phyloP scores from a whole-genome alignment of 2,797 vertebrate species.

The Pseudomugil tenellus region DNA sequence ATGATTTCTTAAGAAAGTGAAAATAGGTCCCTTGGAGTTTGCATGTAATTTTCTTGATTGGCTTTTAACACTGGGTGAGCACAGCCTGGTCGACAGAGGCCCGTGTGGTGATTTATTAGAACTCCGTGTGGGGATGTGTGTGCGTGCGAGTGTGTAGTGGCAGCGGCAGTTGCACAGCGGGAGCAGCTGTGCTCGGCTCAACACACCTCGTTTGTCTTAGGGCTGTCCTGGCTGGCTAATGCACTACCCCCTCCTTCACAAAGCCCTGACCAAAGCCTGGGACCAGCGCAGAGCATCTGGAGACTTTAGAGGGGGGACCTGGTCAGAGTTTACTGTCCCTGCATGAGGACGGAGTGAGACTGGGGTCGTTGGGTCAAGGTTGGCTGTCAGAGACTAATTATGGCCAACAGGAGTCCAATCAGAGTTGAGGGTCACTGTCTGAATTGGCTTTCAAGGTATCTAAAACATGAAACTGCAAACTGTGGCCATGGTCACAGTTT shows the following conservation, averaged over 20 bases:
- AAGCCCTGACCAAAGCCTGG: slow-evolving; percentile 72
- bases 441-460: slow-evolving; percentile 26
- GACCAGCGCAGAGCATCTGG: slow-evolving; percentile 73
- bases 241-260: slow-evolving; percentile 60
- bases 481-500: neutral
- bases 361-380: slow-evolving; percentile 61
- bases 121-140: slow-evolving; percentile 44
- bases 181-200: slow-evolving; percentile 90
- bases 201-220: slow-evolving; percentile 93
- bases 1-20: slow-evolving; percentile 88
- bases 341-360: slow-evolving; percentile 52
- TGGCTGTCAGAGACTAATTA: slow-evolving; percentile 64
- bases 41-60: slow-evolving; percentile 98
- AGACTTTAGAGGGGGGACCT: slow-evolving; percentile 61
- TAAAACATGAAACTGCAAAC: slow-evolving; percentile 25
- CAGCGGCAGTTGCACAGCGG: slow-evolving; percentile 88
- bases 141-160: slow-evolving; percentile 53
- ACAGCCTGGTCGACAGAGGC: slow-evolving; percentile 79
- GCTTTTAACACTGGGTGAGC: slow-evolving; percentile 92
- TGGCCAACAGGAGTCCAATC: slow-evolving; percentile 50
- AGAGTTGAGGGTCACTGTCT: slow-evolving; percentile 39
- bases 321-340: slow-evolving; percentile 64
- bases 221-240: slow-evolving; percentile 89
- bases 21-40: slow-evolving; percentile 91
- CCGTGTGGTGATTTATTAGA: slow-evolving; percentile 93